Evolutionary conservation across 2,888 invertebrate species (phyloP), one percentile per base, ranked within the genome.

Genomic region (Halocaridina rubra): DNA sequence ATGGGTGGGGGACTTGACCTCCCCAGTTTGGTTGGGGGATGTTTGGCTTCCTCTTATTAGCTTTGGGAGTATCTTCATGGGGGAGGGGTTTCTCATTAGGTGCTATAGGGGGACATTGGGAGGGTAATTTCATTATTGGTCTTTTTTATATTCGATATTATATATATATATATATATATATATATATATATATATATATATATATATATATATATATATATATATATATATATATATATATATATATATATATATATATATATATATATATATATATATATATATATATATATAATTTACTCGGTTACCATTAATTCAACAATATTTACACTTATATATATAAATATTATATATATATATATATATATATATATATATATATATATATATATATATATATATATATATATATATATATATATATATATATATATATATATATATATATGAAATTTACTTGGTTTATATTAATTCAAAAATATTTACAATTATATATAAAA

Each of bases 111-210:
- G n/a, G n/a, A n/a, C n/a, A n/a, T n/a, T n/a, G n/a, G n/a, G n/a
- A n/a, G n/a, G n/a, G n/a, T n/a, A n/a, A n/a, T n/a, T n/a, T n/a
- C n/a, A n/a, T n/a, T n/a, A n/a, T n/a, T n/a, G n/a, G n/a, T n/a
- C n/a, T n/a, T n/a, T n/a, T n/a, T n/a, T n/a, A n/a, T n/a, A n/a
- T n/a, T n/a, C n/a, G n/a, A n/a, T n/a, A n/a, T n/a, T 64, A 64
- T 64, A 13, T 64, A 13, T 64, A 13, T 64, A 13, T 64, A 64
- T 64, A 64, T 64, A 64, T 64, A 64, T 64, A 64, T 64, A 64
- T 64, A 64, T 64, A 64, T 64, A 64, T 64, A 64, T 64, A 64
- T 64, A 64, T 64, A 64, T 64, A 64, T 64, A 53, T 10, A 53
- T 53, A 5, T 10, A 53, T 53, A 53, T 53, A 53, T 7, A 4